Base-by-base conservation (phyloP, 2,113 vertebrate genomes). In the Oreochromis aureus region DNA sequence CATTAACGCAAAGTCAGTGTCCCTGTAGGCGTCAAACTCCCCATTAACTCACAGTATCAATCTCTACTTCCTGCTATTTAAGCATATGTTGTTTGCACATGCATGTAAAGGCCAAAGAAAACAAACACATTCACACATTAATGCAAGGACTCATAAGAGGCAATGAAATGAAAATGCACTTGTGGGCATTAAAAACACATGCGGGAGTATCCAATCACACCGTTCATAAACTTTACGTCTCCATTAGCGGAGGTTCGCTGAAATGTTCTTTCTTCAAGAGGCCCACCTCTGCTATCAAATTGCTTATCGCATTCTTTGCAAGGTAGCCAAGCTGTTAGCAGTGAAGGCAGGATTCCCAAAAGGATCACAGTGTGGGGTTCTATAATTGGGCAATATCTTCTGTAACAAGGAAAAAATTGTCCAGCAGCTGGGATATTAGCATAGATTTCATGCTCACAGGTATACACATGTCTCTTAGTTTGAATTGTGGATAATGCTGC, bases 1-100 rank as follows among this genome's bases (percentile, higher is more conserved):
- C 89, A 91, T 92, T 84, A 93, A 84, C 73, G 56, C 59, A 91
- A 89, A 91, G 85, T 80, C 85, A 69, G 19, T 58, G 78, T 79
- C 85, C 89, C 91, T 13, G 51, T n/a, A 81, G 91, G 89, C 91
- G 86, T 92, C 93, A 86, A 87, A 87, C 86, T 87, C 36, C 78
- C 82, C 85, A 91, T 94, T 91, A 88, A 87, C 86, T 91, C 86
- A 7, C 90, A 78, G 80, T 71, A 85, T 81, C 44, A 22, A 24
- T 76, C 55, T 22, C 53, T 6, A 79, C 53, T 73, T 91, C 87
- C 89, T 85, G 89, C 87, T 39, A 90, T 55, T 83, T 46, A 32
- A 76, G 63, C 91, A 85, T 84, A 87, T 86, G 87, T 69, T 87
- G 87, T 82, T 86, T 90, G 86, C 30, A 86, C 46, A 53, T 32